These are phyloP conservation scores for Drosophila neotestacea DNA, from an alignment of 2,888 invertebrate species.

Conservation along the genomic window DNA sequence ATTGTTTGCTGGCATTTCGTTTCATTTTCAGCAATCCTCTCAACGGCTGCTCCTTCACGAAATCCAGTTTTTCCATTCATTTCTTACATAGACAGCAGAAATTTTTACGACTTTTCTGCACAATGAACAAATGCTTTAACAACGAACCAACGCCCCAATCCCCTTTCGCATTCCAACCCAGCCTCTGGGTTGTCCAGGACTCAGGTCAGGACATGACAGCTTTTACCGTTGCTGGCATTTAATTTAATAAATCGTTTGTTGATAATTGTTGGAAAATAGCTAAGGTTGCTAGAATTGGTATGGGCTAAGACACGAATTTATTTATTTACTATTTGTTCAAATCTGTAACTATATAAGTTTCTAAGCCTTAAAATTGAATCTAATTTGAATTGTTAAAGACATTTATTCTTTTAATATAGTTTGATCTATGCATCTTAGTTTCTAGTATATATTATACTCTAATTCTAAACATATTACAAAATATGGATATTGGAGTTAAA, in stretches of 20 bases:
- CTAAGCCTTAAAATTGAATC: not conserved
- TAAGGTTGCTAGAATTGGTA: constrained; percentile 5
- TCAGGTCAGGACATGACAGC: constrained; percentile 33
- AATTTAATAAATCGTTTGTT: constrained; percentile 80
- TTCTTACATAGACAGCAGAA: constrained; percentile 69
- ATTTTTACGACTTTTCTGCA: constrained; percentile 82
- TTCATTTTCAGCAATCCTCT: constrained; percentile 27
- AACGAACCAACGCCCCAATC: constrained; percentile 67
- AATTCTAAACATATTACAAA: not conserved
- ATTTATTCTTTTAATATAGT: too few relatives aligned
- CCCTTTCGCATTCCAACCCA: constrained; percentile 22
- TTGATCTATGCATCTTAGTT: too few relatives aligned
- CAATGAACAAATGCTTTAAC: constrained; percentile 77
- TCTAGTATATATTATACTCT: too few relatives aligned
- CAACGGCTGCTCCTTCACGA: constrained; percentile 25
- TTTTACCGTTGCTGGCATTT: constrained; percentile 47
- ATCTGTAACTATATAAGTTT: not conserved
- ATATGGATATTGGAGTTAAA: not conserved
- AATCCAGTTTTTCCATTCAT: constrained; percentile 62
- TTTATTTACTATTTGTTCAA: not conserved
- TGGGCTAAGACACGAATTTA: not conserved
- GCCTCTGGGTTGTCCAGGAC: constrained; percentile 7
- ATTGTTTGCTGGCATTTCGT: constrained; percentile 66
- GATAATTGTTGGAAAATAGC: constrained; percentile 60
- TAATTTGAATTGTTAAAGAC: not conserved